Evolutionary conservation across 2,113 vertebrate genomes (phyloP).

Genomic region (Indri indri): DNA sequence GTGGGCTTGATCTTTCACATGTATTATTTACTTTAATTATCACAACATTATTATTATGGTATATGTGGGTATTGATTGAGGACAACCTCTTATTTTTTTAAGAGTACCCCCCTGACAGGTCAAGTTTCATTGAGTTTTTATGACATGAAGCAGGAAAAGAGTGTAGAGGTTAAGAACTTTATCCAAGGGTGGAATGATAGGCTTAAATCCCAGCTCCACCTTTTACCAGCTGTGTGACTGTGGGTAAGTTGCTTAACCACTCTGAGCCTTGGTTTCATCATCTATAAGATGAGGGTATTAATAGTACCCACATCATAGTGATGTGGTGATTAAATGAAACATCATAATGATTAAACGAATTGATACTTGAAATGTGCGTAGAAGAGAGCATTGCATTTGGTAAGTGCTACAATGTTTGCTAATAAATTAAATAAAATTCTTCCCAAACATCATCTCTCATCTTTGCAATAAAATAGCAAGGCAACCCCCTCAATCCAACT

Average conservation of each 20-base stretch:
- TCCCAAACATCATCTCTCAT: background rate
- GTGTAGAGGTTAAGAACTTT: background rate
- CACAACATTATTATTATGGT: background rate
- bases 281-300: background rate
- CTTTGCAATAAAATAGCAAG: conserved; percentile 5
- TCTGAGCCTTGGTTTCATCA: conserved; percentile 23
- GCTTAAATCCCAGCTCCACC: background rate
- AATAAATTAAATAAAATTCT: conserved; percentile 13
- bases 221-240: background rate
- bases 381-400: background rate
- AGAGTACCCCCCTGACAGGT: background rate
- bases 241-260: background rate
- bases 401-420: background rate
- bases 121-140: background rate
- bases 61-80: background rate
- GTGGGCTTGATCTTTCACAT: background rate
- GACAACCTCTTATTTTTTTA: background rate
- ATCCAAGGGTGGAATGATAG: background rate
- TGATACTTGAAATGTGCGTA: conserved; percentile 18
- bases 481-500: background rate
- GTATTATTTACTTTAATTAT: background rate
- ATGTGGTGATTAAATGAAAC: conserved; percentile 21
- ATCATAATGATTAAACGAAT: conserved; percentile 22
- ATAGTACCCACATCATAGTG: background rate
- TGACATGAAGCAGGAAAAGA: background rate